These are phyloP conservation scores for Neomorphus geoffroyi DNA, from an alignment of 2,797 vertebrate genomes.

Conservation along the genomic window DNA sequence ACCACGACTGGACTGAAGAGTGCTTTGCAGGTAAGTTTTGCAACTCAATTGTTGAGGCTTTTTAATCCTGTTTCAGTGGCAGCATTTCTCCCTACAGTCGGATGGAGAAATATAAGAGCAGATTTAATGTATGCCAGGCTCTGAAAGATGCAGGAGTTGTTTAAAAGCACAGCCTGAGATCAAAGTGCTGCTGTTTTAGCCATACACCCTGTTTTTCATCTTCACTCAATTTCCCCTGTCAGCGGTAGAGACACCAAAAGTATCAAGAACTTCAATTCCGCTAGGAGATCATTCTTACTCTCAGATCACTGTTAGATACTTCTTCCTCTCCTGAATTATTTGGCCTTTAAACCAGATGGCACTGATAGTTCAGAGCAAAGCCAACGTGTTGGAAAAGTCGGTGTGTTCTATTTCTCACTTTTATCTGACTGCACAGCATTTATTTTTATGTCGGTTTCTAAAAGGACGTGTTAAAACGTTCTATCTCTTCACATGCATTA, in stretches of 20 bases:
- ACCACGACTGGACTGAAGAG: background rate
- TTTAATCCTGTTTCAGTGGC: background rate
- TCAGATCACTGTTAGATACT: background rate
- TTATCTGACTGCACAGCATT: background rate
- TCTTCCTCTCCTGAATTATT: background rate
- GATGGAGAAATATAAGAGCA: background rate
- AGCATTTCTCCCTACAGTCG: background rate
- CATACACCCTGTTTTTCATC: background rate
- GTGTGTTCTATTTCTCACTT: background rate
- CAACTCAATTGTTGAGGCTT: background rate
- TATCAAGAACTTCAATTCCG: background rate
- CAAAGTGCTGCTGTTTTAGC: conserved; percentile 3
- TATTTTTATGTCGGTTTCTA: background rate
- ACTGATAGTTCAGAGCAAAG: background rate
- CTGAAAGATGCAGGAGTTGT: background rate
- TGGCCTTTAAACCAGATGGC: background rate
- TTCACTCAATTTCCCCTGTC: background rate
- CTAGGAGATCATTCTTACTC: background rate
- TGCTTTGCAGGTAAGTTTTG: background rate
- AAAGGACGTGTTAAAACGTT: background rate
- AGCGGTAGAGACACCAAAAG: background rate
- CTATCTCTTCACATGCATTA: background rate
- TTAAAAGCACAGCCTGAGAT: conserved; percentile 5
- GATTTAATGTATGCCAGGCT: background rate
- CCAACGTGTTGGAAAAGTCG: background rate